Conservation (phyloP, 2,888 invertebrate genomes). For the Abrostola tripartita region DNA sequence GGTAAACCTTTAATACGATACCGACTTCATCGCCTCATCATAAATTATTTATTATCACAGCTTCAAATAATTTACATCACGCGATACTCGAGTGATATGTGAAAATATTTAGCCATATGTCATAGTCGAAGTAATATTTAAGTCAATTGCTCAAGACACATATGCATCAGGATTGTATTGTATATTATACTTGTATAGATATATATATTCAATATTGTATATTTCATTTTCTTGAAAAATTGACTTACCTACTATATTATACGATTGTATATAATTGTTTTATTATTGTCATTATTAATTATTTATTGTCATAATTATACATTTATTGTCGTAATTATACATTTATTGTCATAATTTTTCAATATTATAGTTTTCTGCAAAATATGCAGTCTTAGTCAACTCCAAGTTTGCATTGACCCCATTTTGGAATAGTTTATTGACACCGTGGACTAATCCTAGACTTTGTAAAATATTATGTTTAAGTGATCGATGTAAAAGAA, state of each 20-base stretch:
- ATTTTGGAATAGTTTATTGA: slow-evolving; percentile 31
- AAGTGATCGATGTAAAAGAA: no score
- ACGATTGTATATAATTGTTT: slow-evolving; percentile 47
- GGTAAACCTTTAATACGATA: slow-evolving; percentile 68
- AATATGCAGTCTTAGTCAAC: slow-evolving; percentile 27
- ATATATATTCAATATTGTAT: slow-evolving; percentile 25
- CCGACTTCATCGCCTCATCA: slow-evolving; percentile 66
- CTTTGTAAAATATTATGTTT: no score
- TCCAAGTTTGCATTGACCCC: slow-evolving; percentile 27
- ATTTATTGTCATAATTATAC: slow-evolving; percentile 53
- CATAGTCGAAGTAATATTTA: slow-evolving; percentile 45
- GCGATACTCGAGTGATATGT: slow-evolving; percentile 74
- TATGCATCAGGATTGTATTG: slow-evolving; percentile 28
- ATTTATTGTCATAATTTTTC: slow-evolving; percentile 52
- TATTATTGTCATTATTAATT: slow-evolving; percentile 42
- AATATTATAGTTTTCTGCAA: slow-evolving; percentile 42
- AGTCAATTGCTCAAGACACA: slow-evolving; percentile 53
- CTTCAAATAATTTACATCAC: slow-evolving; percentile 78
- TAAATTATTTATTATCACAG: slow-evolving; percentile 77
- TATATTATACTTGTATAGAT: slow-evolving; percentile 47
- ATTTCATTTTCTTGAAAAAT: slow-evolving; percentile 47
- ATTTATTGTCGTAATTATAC: slow-evolving; percentile 52
- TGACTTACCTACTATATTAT: slow-evolving; percentile 52
- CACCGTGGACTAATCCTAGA: no score
- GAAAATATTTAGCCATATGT: slow-evolving; percentile 74